Base-by-base conservation (phyloP, 2,888 invertebrate genomes). In the Heteropelma amictum region DNA sequence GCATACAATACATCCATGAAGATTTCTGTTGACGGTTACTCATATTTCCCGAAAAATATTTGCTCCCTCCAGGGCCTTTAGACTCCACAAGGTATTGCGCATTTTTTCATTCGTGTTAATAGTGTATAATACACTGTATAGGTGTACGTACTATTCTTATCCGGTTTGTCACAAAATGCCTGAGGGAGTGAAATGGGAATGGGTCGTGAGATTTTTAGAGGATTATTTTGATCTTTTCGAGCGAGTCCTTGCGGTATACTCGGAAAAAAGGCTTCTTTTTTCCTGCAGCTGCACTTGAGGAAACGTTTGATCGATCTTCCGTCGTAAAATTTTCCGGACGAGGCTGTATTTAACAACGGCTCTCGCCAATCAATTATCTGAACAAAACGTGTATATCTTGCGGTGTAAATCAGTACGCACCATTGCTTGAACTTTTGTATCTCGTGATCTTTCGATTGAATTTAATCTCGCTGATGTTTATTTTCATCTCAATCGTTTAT, bases 11-110 rank as follows among this genome's bases (percentile, higher is more conserved):
- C 12, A 51, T 10, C 10, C 5, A 38, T 10, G 14, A 17, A 45
- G 33, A 40, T 28, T 21, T 30, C 14, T 17, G 42, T 35, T 54
- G 35, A 33, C 35, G 60, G 72, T 58, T 79, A 65, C 79, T 79
- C 79, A 76, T 76, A 73, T 79, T 77, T 72, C 77, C 35, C 35
- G 73, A 65, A 77, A 69, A 77, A 79, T 77, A 76, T 77, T 79
- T 79, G 61, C 70, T n/a, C 69, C 49, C 38, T 64, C 23, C 38
- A 64, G 64, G 45, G 61, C 54, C 23, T 63, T 26, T 1, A 68
- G 42, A 38, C 26, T 58, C 71, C 47, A 45, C 45, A 35, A 42
- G 35, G 35, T 53, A 42, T 75, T 73, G 73, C 69, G 73, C 71
- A 69, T 72, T 69, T 74, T 40, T 47, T 14, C 54, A 49, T 60